These are phyloP conservation scores for Chaenocephalus aceratus DNA, from an alignment of 2,113 vertebrate genomes.

Conservation along the genomic window DNA sequence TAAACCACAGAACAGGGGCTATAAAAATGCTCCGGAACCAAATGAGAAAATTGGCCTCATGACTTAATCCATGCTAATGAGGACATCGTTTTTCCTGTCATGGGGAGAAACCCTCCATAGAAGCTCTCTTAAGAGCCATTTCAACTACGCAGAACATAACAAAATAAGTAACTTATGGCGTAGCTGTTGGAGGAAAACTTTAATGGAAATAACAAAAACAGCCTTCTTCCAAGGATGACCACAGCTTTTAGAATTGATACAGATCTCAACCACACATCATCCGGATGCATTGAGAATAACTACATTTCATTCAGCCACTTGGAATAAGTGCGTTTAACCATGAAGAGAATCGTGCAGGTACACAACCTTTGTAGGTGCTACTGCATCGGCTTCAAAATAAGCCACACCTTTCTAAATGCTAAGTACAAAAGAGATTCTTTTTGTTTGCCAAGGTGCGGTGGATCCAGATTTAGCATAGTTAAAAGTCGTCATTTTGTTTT, in stretches of 20 bases:
- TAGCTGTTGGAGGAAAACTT: constrained; percentile 10
- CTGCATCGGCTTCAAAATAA: no score
- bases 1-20: constrained; percentile 59
- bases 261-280: constrained; percentile 7
- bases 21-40: constrained; percentile 56
- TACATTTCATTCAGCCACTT: no score
- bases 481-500: no score
- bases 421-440: no score
- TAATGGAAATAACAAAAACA: constrained; percentile 28
- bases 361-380: no score
- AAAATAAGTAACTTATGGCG: constrained; percentile 3
- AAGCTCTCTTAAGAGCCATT: constrained; percentile 34
- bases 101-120: constrained; percentile 26
- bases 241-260: constrained; percentile 19
- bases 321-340: no score
- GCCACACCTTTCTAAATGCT: no score
- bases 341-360: no score
- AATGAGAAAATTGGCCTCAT: constrained; percentile 65
- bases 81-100: constrained; percentile 59
- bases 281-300: background rate
- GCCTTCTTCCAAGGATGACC: constrained; percentile 10
- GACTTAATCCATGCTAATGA: constrained; percentile 68
- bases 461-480: no score
- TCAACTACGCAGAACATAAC: constrained; percentile 40
- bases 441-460: no score